These are phyloP conservation scores for Periophthalmus magnuspinnatus DNA, from an alignment of 2,797 vertebrate species.

Conservation along the genomic window DNA sequence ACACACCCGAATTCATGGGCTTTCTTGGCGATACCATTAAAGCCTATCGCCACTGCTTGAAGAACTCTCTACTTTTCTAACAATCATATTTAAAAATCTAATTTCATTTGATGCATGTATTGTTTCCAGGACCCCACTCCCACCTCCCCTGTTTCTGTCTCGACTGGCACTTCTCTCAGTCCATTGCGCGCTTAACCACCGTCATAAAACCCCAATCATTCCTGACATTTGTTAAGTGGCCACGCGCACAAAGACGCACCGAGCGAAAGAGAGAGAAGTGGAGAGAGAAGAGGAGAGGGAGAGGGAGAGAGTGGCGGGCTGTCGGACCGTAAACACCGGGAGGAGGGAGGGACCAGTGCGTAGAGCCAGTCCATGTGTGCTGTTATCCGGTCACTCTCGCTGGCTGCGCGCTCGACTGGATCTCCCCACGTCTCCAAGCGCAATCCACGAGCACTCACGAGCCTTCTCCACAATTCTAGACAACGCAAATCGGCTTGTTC, in stretches of 20 bases:
- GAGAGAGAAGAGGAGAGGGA: background rate
- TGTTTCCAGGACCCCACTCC: too few species aligned
- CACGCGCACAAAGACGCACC: background rate
- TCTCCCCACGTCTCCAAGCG: background rate
- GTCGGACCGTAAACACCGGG: background rate
- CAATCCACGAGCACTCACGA: background rate
- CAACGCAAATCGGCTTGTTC: background rate
- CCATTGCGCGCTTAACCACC: constrained; percentile 4
- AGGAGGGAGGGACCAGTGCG: constrained; percentile 59
- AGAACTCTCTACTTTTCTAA: too few species aligned
- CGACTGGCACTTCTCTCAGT: background rate
- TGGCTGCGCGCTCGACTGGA: background rate
- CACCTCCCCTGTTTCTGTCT: background rate
- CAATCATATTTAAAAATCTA: too few species aligned
- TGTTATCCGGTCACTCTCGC: constrained; percentile 7
- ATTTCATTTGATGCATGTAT: too few species aligned
- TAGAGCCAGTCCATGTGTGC: constrained; percentile 41
- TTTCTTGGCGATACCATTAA: too few species aligned
- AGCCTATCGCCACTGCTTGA: too few species aligned
- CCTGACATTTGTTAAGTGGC: constrained; percentile 17
- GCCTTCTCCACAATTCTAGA: background rate
- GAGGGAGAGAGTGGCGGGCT: background rate
- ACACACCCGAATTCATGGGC: too few species aligned
- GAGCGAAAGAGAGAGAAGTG: background rate
- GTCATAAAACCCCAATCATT: constrained; percentile 15